Evolutionary conservation across 1,140 invertebrate species (phyloP), one percentile per base, ranked within the genome.

Genomic region (Papilio aristodemus): DNA sequence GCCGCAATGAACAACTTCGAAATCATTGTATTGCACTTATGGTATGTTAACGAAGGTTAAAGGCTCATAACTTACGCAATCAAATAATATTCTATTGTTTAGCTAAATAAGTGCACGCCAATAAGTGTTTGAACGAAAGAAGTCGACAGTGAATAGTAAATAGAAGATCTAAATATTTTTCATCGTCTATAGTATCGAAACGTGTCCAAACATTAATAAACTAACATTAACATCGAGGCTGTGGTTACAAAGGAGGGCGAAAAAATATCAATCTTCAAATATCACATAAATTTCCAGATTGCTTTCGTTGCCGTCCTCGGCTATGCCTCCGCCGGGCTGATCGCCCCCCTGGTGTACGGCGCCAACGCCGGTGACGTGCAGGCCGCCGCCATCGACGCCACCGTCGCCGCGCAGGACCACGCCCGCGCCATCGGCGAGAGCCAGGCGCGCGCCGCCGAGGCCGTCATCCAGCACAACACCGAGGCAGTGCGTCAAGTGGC

Each of bases 231-330:
- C n/a, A n/a, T n/a, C n/a, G n/a, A n/a, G n/a, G n/a, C n/a, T n/a
- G n/a, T n/a, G n/a, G n/a, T n/a, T n/a, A n/a, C n/a, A n/a, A n/a
- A n/a, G n/a, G n/a, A n/a, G 39, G 14, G 6, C 14, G 13, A n/a
- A 41, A n/a, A 43, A 0, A 5, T 14, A 17, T 0, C 13, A 43
- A 43, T 14, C 14, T 25, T 59, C 32, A n/a, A 59, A 59, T 59
- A 25, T 8, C 8, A n/a, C 22, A 14, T 32, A 6, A 36, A 36
- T 13, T 59, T 59, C n/a, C 57, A 90, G 88, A 80, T 90, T 74
- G 87, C 86, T 81, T 88, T 89, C 78, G 81, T 81, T 75, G 88
- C 88, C 81, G 62, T 89, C 80, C 71, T 90, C 81, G 88, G 86
- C 86, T 90, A 88, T 79, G 88, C 88, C 70, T 83, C 87, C 74